These are phyloP conservation scores for Drosophila varians DNA, from an alignment of 1,140 invertebrate species.

Conservation along the genomic window DNA sequence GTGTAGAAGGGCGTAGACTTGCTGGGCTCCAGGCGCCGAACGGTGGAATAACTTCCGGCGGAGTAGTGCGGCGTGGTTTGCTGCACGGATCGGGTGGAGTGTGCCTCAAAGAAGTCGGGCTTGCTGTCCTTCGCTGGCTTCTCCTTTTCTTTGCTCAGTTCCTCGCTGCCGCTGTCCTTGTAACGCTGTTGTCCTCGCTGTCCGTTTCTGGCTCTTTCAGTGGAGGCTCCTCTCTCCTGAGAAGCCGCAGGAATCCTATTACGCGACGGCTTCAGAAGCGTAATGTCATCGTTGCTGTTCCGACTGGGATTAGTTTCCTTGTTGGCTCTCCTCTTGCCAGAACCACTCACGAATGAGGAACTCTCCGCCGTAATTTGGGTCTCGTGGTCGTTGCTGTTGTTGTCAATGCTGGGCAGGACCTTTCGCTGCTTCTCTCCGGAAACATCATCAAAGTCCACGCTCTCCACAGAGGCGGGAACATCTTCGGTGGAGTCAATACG, in stretches of 20 bases:
- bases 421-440: conserved; percentile 77
- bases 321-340: conserved; percentile 82
- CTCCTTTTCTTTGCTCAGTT: conserved; percentile 59
- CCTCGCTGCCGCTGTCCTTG: conserved; percentile 57
- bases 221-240: conserved; percentile 55
- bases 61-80: conserved; percentile 59
- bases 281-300: conserved; percentile 48
- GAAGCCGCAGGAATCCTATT: conserved; percentile 25
- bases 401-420: conserved; percentile 66
- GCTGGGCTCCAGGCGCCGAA: conserved; percentile 66
- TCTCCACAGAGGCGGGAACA: conserved; percentile 64
- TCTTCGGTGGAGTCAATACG: conserved; percentile 80
- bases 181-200: conserved; percentile 75
- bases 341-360: conserved; percentile 88
- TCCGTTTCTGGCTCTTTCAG: conserved; percentile 58
- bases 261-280: conserved; percentile 48
- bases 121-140: conserved; percentile 39
- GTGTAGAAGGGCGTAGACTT: conserved; percentile 82
- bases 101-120: conserved; percentile 59
- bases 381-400: conserved; percentile 84
- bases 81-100: conserved; percentile 50
- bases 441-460: conserved; percentile 79
- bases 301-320: conserved; percentile 20
- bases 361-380: conserved; percentile 90
- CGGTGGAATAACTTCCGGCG: conserved; percentile 58